Conservation (phyloP, 2,797 vertebrate species). For the Kryptolebias ocellatus region DNA sequence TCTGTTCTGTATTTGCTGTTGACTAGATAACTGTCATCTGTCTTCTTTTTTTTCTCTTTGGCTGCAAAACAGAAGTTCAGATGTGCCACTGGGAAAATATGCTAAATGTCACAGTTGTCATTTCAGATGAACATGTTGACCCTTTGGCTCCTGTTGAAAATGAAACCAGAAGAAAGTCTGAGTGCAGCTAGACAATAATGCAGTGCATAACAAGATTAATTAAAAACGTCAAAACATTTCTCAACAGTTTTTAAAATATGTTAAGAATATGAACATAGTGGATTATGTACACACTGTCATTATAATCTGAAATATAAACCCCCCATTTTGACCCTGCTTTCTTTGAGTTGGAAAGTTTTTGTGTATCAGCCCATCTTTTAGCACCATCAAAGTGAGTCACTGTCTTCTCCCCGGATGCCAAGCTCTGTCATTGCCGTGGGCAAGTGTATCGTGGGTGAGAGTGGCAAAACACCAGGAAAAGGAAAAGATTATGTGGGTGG, state of each 20-base stretch:
- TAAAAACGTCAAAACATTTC: background rate
- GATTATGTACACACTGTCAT: background rate
- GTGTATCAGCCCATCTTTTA: slow-evolving; percentile 46
- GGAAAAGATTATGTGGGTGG: slow-evolving; percentile 42
- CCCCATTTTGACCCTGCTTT: slow-evolving; percentile 39
- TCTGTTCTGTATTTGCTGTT: slow-evolving; percentile 52
- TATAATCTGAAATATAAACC: slow-evolving; percentile 4
- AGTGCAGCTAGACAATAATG: background rate
- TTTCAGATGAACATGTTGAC: slow-evolving; percentile 16
- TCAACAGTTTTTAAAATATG: background rate
- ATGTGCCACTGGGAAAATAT: slow-evolving; percentile 45
- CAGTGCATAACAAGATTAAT: background rate
- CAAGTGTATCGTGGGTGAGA: slow-evolving; percentile 63
- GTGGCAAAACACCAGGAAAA: slow-evolving; percentile 44
- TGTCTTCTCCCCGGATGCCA: slow-evolving; percentile 55
- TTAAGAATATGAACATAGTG: background rate
- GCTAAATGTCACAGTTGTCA: slow-evolving; percentile 66
- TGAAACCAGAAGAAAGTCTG: too few species aligned
- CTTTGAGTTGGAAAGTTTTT: slow-evolving; percentile 58
- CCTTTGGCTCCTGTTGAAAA: slow-evolving; percentile 15
- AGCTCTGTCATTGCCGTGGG: slow-evolving; percentile 55
- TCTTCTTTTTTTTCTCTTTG: slow-evolving; percentile 38
- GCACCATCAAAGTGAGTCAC: slow-evolving; percentile 68
- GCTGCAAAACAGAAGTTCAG: slow-evolving; percentile 39
- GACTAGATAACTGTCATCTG: slow-evolving; percentile 52